phyloP scores from a whole-genome alignment of 2,797 vertebrate species.

The Clarias pachynema region DNA sequence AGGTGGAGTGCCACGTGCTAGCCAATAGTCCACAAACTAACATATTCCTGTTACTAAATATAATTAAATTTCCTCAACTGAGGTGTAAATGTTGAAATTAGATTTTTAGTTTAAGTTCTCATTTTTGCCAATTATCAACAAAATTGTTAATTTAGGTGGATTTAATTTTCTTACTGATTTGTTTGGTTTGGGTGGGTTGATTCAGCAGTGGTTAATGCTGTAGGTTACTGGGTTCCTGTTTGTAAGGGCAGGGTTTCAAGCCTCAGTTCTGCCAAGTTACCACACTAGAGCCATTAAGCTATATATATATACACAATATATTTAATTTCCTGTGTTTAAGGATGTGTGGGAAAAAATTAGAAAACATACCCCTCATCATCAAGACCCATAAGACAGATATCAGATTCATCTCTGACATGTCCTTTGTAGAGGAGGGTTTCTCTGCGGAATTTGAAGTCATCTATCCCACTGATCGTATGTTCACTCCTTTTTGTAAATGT shows the following conservation, averaged over 20 bases:
- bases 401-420: slow-evolving; percentile 81
- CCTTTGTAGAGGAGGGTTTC: slow-evolving; percentile 85
- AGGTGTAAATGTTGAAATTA: background rate
- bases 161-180: background rate
- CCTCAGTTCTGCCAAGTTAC: too few species aligned
- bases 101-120: background rate
- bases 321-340: slow-evolving; percentile 64
- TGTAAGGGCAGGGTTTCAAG: too few species aligned
- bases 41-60: background rate
- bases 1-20: too few species aligned
- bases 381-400: slow-evolving; percentile 73
- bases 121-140: background rate
- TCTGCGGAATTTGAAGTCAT: slow-evolving; percentile 82
- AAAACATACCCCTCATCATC: slow-evolving; percentile 71
- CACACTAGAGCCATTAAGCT: too few species aligned
- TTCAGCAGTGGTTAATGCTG: background rate
- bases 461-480: slow-evolving; percentile 83
- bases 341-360: slow-evolving; percentile 76
- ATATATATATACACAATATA: background rate
- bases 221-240: background rate
- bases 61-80: background rate
- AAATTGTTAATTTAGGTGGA: background rate
- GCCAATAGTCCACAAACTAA: too few species aligned
- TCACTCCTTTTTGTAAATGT: background rate
- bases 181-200: background rate